Evolutionary conservation across 2,797 vertebrate genomes (phyloP).

Genomic region (Lacerta bilineata): DNA sequence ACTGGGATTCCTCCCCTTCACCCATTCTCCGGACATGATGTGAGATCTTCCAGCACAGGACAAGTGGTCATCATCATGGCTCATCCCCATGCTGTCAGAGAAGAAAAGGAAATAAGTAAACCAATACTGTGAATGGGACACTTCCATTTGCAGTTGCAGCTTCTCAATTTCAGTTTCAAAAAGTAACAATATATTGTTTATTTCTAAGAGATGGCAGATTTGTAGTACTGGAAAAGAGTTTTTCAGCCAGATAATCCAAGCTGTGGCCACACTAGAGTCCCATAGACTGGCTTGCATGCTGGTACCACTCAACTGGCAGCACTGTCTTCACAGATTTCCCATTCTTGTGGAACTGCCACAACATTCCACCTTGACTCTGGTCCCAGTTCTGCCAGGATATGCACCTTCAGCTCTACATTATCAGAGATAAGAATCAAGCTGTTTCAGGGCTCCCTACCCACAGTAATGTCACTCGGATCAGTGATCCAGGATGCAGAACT

Average conservation of each 20-base stretch:
- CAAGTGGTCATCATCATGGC: constrained; percentile 93
- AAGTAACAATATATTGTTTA: background rate
- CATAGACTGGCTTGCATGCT: background rate
- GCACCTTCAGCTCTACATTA: background rate
- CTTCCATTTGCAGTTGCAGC: background rate
- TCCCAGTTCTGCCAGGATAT: background rate
- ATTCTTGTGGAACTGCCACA: background rate
- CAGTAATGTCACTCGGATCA: background rate
- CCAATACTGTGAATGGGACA: background rate
- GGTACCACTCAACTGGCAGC: no score
- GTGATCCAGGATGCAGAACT: constrained; percentile 15
- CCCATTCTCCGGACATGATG: constrained; percentile 99
- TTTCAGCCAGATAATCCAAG: background rate
- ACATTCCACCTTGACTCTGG: background rate
- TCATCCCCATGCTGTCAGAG: constrained; percentile 93
- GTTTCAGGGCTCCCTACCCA: background rate
- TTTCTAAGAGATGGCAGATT: background rate
- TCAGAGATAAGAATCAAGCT: background rate
- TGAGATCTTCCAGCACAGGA: constrained; percentile 92
- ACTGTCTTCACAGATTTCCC: background rate
- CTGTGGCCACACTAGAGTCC: background rate
- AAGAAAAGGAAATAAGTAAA: constrained; percentile 48
- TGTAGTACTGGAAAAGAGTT: background rate
- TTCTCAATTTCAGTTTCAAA: background rate
- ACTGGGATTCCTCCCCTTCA: constrained; percentile 96